phyloP scores from a whole-genome alignment of 2,113 vertebrate genomes.

The Arvicanthis niloticus region DNA sequence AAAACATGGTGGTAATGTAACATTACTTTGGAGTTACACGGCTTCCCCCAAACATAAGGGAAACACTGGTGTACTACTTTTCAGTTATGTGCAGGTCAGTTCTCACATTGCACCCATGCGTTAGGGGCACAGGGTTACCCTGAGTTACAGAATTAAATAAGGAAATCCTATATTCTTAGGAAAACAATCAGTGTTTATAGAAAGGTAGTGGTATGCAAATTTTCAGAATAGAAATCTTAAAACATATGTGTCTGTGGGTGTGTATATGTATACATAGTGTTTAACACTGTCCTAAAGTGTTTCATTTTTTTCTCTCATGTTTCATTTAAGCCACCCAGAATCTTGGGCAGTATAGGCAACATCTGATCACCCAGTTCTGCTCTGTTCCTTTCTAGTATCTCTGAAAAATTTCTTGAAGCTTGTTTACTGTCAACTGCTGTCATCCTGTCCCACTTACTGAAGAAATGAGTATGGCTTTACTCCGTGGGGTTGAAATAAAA shows the following conservation, averaged over 20 bases:
- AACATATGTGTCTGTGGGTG: not conserved
- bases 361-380: rapidly evolving
- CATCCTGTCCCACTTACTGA: not conserved
- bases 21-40: not conserved
- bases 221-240: not conserved
- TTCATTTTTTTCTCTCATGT: not conserved
- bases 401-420: not conserved
- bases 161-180: not conserved
- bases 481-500: not conserved
- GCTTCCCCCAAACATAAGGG: not conserved
- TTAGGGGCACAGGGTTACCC: not conserved
- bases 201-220: not conserved
- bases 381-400: not conserved
- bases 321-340: conserved; percentile 3
- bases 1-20: conserved; percentile 12
- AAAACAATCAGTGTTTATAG: not conserved
- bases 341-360: not conserved
- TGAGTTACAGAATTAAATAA: not conserved
- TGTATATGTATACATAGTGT: not conserved
- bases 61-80: not conserved
- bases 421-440: conserved; percentile 13
- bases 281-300: not conserved
- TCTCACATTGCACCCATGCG: not conserved
- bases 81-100: not conserved
- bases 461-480: not conserved